These are phyloP conservation scores for Drosophila atroscutellata DNA, from an alignment of 2,888 invertebrate genomes.

Conservation along the genomic window DNA sequence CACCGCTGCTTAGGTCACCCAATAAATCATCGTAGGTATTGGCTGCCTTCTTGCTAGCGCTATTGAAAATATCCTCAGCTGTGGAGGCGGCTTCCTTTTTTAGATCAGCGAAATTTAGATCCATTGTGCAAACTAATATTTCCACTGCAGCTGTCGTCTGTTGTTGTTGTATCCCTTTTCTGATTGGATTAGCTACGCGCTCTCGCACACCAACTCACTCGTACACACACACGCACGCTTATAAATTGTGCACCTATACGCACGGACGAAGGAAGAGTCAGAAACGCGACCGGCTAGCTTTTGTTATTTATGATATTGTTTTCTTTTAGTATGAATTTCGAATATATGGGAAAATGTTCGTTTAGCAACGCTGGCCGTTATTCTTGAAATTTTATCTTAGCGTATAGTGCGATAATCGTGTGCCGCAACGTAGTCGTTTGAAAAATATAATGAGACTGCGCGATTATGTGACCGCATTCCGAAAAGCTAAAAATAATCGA, in stretches of 20 bases:
- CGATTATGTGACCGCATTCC: constrained; percentile 43
- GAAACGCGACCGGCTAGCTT: constrained; percentile 36
- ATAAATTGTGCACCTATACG: constrained; percentile 4
- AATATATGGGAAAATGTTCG: constrained; percentile 12
- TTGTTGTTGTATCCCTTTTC: constrained; percentile 59
- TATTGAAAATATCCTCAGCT: constrained; percentile 72
- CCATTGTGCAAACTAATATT: constrained; percentile 68
- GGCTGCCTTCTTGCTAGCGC: constrained; percentile 54
- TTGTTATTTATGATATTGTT: constrained; percentile 13
- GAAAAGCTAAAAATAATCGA: constrained; percentile 15
- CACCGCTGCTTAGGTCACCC: constrained; percentile 33
- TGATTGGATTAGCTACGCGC: constrained; percentile 43
- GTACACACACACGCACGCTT: constrained; percentile 14
- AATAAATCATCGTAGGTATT: constrained; percentile 62
- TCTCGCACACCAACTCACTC: constrained; percentile 15
- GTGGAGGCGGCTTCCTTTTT: constrained; percentile 81
- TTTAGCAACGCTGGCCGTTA: constrained; percentile 39
- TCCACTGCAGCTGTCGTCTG: constrained; percentile 11
- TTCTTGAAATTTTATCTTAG: constrained; percentile 50
- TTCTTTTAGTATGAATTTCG: constrained; percentile 8
- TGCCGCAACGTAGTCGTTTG: constrained; percentile 38
- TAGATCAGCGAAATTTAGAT: constrained; percentile 81
- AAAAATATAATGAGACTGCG: constrained; percentile 59
- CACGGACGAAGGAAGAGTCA: constrained; percentile 26
- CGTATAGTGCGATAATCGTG: constrained; percentile 27